Evolutionary conservation across 2,797 vertebrate genomes (phyloP), one percentile per base, ranked within the genome.

Genomic region (Ctenosaura bakeri): DNA sequence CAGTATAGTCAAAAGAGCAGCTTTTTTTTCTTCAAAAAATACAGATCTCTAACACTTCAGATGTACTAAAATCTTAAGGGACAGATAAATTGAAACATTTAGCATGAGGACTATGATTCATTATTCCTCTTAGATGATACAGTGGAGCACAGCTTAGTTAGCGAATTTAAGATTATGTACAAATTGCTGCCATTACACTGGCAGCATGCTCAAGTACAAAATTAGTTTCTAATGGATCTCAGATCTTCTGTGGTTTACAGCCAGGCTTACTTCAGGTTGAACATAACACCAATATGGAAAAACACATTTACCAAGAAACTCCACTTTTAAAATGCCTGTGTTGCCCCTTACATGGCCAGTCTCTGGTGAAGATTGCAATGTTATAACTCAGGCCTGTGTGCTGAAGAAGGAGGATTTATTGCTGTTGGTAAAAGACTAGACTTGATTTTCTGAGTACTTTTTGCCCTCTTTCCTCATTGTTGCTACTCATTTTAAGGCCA

Each of bases 151-250:
- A 29, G 52, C 86, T 92, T 92, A 94, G 86, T 94, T 92, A 95
- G 87, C 83, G 88, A 92, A 90, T 92, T 87, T 91, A 93, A 93
- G 93, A 94, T 95, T 93, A 91, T 86, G 29, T 93, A 90, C 59
- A 95, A 95, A 95, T 95, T 93, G 90, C 85, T 95, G 86, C 87
- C 87, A 90, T 93, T 96, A 93, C 85, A 50, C 88, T 87, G 92
- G 89, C 89, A 94, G 79, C 88, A 89, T 82, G 24, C 66, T 93
- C 56, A 94, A 85, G 86, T 91, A 91, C 91, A 88, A 94, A 91
- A 90, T 88, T 90, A 80, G 87, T 79, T 78, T 86, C 66, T 88
- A 94, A 91, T 85, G 64, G 62, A 20, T 91, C 83, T 90, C 92
- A 8, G 22, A 92, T 85, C 71, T 93, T 90, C 84, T 88, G 83